Base-by-base conservation (phyloP, 2,797 vertebrate species). In the Cryptoprocta ferox region DNA sequence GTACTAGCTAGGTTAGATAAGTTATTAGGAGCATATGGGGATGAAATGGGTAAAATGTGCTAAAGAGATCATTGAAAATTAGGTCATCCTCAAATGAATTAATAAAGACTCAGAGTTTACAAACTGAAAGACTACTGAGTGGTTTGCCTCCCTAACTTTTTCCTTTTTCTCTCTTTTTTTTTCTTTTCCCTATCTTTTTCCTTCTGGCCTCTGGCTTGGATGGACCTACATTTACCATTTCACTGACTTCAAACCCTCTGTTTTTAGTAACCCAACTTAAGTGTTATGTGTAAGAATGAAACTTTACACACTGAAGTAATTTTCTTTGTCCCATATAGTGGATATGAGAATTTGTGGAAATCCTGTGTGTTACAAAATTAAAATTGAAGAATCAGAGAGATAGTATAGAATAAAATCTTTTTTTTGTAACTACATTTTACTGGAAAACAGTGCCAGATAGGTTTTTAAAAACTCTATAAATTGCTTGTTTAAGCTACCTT, bases 21-120 rank as follows among this genome's bases (percentile, higher is more conserved):
- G 73, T 97, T 92, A 83, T 86, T 92, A 94, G 68, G n/a, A 95
- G 26, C 79, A 81, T 76, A 92, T 66, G 63, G 42, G 56, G 39
- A 90, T 84, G 65, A 96, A 91, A 92, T 86, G 70, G 87, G 83
- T 93, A 89, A 95, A 94, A 76, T 86, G 84, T 80, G 79, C 42
- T 95, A 75, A 63, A 63, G 89, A 97, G 73, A 96, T 93, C 80
- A 75, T 19, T 91, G 48, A 92, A 95, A 98, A 97, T 96, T 76
- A 89, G 97, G 97, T 94, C 93, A 97, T 89, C 56, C 42, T 89
- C 70, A 84, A 91, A 61, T 78, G 76, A 93, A 92, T 93, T 82
- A 76, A 89, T 75, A 59, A 78, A 86, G 71, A 14, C 3, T 19
- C 19, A 5, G 35, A 89, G 53, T 61, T 96, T 70, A 86, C 50